phyloP scores from a whole-genome alignment of 2,113 vertebrate species.

The Chaetorhynchus papuensis region DNA sequence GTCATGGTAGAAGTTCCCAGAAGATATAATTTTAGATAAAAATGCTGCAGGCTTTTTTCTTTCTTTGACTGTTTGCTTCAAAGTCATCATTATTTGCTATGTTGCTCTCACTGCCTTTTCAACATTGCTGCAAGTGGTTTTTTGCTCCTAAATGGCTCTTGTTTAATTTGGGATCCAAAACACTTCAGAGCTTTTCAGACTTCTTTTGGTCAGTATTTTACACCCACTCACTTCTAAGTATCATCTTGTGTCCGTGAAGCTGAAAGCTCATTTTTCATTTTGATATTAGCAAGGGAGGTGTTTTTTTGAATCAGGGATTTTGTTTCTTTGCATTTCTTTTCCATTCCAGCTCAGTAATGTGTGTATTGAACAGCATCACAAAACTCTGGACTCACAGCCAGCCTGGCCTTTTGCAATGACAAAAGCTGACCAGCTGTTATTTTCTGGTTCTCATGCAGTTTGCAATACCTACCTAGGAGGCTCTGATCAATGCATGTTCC shows the following conservation, averaged over 20 bases:
- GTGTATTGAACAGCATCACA: not conserved
- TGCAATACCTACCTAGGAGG: slow-evolving; percentile 77
- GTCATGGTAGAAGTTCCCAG: not conserved
- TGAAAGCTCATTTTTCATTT: not conserved
- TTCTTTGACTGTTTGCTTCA: not conserved
- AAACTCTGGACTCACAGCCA: not conserved
- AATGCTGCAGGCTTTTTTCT: not conserved
- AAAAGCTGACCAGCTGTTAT: not conserved
- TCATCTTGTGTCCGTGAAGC: not conserved
- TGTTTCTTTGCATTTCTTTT: not conserved
- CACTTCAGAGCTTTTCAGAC: not conserved
- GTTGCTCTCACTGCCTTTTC: not conserved
- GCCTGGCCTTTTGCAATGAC: not conserved
- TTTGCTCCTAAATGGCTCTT: not conserved
- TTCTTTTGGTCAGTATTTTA: not conserved
- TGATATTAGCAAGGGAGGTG: not conserved
- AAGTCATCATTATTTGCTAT: not conserved
- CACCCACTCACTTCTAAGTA: not conserved
- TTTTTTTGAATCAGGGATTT: not conserved
- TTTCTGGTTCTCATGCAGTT: not conserved
- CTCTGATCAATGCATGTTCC: slow-evolving; percentile 86
- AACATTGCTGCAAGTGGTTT: not conserved
- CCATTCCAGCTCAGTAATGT: not conserved
- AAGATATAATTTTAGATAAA: not conserved
- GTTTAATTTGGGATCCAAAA: not conserved